These are phyloP conservation scores for Bombylius major DNA, from an alignment of 2,888 invertebrate genomes.

Conservation along the genomic window DNA sequence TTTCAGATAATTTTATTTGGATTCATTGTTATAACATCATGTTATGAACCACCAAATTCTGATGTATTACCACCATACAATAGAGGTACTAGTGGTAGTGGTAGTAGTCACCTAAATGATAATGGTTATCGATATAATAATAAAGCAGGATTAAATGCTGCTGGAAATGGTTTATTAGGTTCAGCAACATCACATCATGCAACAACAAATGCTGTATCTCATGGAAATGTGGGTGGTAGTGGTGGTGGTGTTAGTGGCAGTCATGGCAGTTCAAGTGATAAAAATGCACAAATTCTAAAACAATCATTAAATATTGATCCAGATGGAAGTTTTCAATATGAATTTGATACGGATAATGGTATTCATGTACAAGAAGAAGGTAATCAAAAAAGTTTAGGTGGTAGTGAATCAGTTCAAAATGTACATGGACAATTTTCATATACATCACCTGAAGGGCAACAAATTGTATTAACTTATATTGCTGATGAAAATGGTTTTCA, in stretches of 20 bases:
- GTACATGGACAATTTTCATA: slow-evolving; percentile 66
- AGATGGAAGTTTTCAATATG: slow-evolving; percentile 59
- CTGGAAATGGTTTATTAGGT: not conserved
- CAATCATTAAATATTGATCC: slow-evolving; percentile 59
- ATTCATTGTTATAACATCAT: not conserved
- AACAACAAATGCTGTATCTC: not conserved
- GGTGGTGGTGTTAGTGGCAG: not conserved
- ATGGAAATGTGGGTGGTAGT: slow-evolving; percentile 11
- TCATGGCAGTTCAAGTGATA: slow-evolving; percentile 23
- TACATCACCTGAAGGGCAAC: slow-evolving; percentile 54
- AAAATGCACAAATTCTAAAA: slow-evolving; percentile 51
- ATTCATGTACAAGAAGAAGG: slow-evolving; percentile 69
- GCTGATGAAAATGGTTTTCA: slow-evolving; percentile 61
- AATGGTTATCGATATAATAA: not conserved
- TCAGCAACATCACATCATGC: not conserved
- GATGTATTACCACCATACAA: slow-evolving; percentile 3
- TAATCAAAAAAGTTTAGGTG: slow-evolving; percentile 55
- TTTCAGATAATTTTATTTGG: not conserved
- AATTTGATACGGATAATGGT: slow-evolving; percentile 72
- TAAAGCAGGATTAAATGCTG: not conserved
- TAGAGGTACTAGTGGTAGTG: not conserved
- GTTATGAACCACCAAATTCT: slow-evolving; percentile 2
- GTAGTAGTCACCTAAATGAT: not conserved
- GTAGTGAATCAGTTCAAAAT: slow-evolving; percentile 55
- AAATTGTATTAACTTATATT: slow-evolving; percentile 44